A percentile compares a stretch with the other conserved stretches of the same genome.
Conservation (phyloP, 2,113 vertebrate genomes). For the Ranitomeya variabilis region DNA sequence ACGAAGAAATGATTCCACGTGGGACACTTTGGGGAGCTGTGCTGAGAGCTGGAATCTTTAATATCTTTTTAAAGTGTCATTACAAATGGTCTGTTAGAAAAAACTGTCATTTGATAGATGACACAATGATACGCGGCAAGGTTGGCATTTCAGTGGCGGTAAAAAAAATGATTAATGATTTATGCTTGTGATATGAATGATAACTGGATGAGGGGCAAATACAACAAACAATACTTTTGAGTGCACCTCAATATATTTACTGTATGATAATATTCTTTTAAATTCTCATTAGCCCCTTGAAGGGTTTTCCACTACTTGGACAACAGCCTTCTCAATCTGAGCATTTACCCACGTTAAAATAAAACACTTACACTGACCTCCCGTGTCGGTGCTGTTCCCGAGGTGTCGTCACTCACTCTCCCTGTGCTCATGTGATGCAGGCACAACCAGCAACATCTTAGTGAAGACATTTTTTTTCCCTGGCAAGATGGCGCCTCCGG, state of each 20-base stretch:
- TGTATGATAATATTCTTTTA: too few relatives aligned
- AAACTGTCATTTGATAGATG: constrained; percentile 27
- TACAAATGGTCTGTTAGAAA: constrained; percentile 41
- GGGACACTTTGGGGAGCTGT: constrained; percentile 20
- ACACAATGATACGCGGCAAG: constrained; percentile 29
- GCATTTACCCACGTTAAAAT: too few relatives aligned
- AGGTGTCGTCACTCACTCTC: too few relatives aligned
- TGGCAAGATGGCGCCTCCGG: too few relatives aligned
- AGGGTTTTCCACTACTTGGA: too few relatives aligned
- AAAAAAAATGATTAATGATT: constrained; percentile 27
- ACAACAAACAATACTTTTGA: neutral
- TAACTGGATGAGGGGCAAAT: neutral
- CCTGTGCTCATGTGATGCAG: too few relatives aligned
- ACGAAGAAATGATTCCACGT: neutral
- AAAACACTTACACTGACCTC: too few relatives aligned
- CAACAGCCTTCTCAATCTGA: too few relatives aligned
- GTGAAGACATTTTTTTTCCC: too few relatives aligned
- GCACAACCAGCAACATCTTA: too few relatives aligned
- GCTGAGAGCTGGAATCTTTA: constrained; percentile 34
- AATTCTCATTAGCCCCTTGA: too few relatives aligned
- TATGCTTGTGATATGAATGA: neutral
- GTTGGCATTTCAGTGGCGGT: constrained; percentile 1
- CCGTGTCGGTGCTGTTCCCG: too few relatives aligned
- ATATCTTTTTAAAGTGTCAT: constrained; percentile 52
- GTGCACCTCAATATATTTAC: neutral